Evolutionary conservation across 1,140 invertebrate genomes (phyloP), one percentile per base, ranked within the genome.

Genomic region (Neelides sp.): DNA sequence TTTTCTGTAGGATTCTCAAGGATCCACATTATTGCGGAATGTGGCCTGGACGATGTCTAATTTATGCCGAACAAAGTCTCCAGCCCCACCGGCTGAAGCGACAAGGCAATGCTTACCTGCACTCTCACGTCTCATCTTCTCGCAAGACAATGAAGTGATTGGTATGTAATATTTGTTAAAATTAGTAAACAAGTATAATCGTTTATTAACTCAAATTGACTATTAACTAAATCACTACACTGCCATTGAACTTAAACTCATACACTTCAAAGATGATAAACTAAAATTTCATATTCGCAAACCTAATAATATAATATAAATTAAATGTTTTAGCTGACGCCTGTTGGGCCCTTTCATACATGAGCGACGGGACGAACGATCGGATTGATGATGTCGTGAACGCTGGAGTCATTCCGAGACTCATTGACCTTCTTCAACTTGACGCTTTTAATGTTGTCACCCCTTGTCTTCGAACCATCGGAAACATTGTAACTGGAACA

Each of bases 321-420:
- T 40, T 7, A 7, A 13, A 13, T 4, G 50, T 67, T 66, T 8
- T 61, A 78, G 82, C 88, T 41, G 93, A 98, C 70, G 79, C 90
- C 7, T 94, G 93, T 63, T 98, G 94, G 94, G 89, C 93, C 0
- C 69, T 98, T 15, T 96, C 92, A 0, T 98, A 98, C 65, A 70
- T 98, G 3, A 94, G 90, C 2, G 92, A 96, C 69, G 90, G 90
- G 2, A 79, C 82, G 1, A 94, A 95, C 67, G 83, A 91, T 24
- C 89, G 51, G 64, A 97, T 98, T 61, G 89, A 77, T 53, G 85
- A 67, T 76, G 83, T 90, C 1, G 73, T 90, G 5, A 74, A 78
- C 22, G 70, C 75, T 8, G 75, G 78, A 12, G 72, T 87, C 32
- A 79, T 96, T 17, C 75, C 78, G 1, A 73, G 77, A 23, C 71